Percentiles rank a stretch among this genome's conserved stretches.
Evolutionary conservation across 2,888 invertebrate genomes (phyloP).

Genomic region (Andricus quercusramuli): DNA sequence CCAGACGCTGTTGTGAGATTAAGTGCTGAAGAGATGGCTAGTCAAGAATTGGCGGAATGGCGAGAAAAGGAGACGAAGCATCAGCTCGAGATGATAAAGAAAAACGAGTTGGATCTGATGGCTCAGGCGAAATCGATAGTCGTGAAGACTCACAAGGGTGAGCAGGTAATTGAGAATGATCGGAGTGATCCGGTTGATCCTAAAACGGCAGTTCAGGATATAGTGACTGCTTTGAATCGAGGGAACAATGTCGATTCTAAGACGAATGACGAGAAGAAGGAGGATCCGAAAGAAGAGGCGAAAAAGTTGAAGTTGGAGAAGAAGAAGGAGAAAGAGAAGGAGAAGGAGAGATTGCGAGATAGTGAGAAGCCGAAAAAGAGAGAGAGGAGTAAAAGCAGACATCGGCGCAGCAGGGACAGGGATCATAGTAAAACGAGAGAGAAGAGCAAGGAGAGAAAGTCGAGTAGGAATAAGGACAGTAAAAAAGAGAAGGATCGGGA

Average conservation of each 20-base stretch:
- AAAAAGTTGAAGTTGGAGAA: slow-evolving; percentile 60
- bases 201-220: slow-evolving; percentile 84
- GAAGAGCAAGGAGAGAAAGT: slow-evolving; percentile 67
- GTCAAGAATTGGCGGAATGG: slow-evolving; percentile 96
- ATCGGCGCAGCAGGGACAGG: slow-evolving; percentile 63
- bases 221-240: slow-evolving; percentile 83
- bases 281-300: slow-evolving; percentile 66
- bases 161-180: slow-evolving; percentile 82
- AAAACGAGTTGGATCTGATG: slow-evolving; percentile 91
- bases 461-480: slow-evolving; percentile 65
- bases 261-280: slow-evolving; percentile 60
- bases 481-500: slow-evolving; percentile 65
- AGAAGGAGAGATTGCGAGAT: slow-evolving; percentile 54
- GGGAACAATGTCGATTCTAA: slow-evolving; percentile 65
- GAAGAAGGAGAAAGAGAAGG: slow-evolving; percentile 64
- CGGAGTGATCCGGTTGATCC: slow-evolving; percentile 80
- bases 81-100: slow-evolving; percentile 93
- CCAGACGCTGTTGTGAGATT: slow-evolving; percentile 92
- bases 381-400: slow-evolving; percentile 62
- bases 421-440: slow-evolving; percentile 68
- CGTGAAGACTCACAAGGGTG: slow-evolving; percentile 96
- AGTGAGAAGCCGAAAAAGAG: slow-evolving; percentile 60
- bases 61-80: slow-evolving; percentile 94
- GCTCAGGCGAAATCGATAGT: slow-evolving; percentile 90
- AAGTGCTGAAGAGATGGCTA: slow-evolving; percentile 95